Conservation (phyloP, 2,113 vertebrate species). For the Phyllopteryx taeniolatus region DNA sequence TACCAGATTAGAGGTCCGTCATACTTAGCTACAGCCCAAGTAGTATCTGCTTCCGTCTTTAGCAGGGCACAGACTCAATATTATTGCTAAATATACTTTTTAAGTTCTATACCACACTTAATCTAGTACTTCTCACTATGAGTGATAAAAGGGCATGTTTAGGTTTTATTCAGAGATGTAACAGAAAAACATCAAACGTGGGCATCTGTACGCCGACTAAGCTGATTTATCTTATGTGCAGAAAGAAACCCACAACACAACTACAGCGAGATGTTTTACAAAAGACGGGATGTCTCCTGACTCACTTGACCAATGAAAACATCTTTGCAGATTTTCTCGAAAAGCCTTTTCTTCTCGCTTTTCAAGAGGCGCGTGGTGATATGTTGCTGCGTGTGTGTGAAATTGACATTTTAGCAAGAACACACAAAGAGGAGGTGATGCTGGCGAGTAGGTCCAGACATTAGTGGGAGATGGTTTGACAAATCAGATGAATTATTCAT, state of each 20-base stretch:
- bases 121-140: slow-evolving; percentile 43
- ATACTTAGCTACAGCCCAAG: slow-evolving; percentile 57
- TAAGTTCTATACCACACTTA: slow-evolving; percentile 48
- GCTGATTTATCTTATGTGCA: slow-evolving; percentile 53
- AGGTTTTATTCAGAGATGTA: slow-evolving; percentile 68
- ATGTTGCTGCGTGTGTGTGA: slow-evolving; percentile 23
- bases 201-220: slow-evolving; percentile 59
- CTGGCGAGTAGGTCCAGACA: slow-evolving; percentile 41
- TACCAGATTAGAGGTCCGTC: slow-evolving; percentile 59
- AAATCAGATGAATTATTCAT: slow-evolving; percentile 32
- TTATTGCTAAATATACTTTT: slow-evolving; percentile 32
- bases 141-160: slow-evolving; percentile 72
- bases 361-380: slow-evolving; percentile 40
- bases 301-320: slow-evolving; percentile 11
- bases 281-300: slow-evolving; percentile 20
- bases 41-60: slow-evolving; percentile 36
- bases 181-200: slow-evolving; percentile 66
- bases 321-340: neutral
- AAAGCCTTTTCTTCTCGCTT: slow-evolving; percentile 19
- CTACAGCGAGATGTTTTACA: slow-evolving; percentile 14
- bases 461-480: slow-evolving; percentile 36
- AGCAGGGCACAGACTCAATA: slow-evolving; percentile 25
- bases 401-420: slow-evolving; percentile 53
- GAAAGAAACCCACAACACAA: slow-evolving; percentile 7
- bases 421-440: slow-evolving; percentile 57